A percentile compares a stretch with the other conserved stretches of the same genome.
Evolutionary conservation across 2,113 vertebrate genomes (phyloP).

Genomic region (Apistogramma diplotaenia): DNA sequence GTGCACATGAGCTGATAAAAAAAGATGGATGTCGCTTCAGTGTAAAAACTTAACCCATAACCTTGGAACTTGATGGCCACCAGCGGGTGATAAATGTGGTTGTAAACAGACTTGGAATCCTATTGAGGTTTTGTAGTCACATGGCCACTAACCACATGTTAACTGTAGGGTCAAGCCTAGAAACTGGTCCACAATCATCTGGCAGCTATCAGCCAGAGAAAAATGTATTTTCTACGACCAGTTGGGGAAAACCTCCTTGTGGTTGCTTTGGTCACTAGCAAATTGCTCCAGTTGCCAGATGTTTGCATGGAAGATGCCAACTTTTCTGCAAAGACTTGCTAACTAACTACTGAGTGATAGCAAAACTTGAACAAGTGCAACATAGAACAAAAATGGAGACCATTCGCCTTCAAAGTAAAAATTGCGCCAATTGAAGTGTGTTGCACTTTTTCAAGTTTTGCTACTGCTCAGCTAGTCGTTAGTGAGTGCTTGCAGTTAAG

Average conservation of each 20-base stretch:
- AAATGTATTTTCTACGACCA: background rate
- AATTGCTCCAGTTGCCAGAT: background rate
- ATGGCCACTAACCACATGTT: background rate
- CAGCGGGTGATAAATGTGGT: too few species aligned
- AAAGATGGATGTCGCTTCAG: too few species aligned
- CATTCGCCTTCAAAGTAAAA: too few species aligned
- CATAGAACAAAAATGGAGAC: background rate
- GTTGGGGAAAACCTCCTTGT: background rate
- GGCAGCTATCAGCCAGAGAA: background rate
- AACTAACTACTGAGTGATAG: background rate
- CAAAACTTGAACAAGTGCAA: background rate
- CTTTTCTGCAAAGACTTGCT: background rate
- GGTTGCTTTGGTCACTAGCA: background rate
- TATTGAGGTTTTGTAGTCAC: too few species aligned
- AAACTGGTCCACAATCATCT: background rate
- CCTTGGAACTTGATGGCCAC: too few species aligned
- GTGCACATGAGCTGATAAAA: background rate
- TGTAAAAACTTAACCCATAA: too few species aligned
- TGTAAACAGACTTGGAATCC: too few species aligned
- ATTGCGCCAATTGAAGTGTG: fast-evolving
- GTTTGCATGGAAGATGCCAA: background rate
- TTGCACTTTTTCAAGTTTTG: background rate
- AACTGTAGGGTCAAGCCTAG: background rate
- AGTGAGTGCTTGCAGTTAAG: background rate
- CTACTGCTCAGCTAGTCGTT: background rate